A percentile compares a stretch with the other conserved stretches of the same genome.
These are phyloP conservation scores for Zygogramma bicolorata DNA, from an alignment of 2,888 invertebrate species.

Conservation along the genomic window DNA sequence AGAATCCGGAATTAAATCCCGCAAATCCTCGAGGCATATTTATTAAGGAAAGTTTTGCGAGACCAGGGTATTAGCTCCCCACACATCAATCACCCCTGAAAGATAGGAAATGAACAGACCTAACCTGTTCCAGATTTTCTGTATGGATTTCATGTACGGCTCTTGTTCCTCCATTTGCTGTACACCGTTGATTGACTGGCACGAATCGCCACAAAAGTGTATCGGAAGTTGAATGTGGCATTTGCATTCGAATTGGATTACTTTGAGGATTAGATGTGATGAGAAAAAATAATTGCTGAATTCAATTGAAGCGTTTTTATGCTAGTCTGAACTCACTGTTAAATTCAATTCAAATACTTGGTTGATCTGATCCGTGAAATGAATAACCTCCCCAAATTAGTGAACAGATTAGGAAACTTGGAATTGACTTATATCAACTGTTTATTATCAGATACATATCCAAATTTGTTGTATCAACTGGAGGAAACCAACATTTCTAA, in stretches of 20 bases:
- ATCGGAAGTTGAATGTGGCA: slow-evolving; percentile 13
- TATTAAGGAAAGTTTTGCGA: slow-evolving; percentile 52
- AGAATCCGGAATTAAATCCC: slow-evolving; percentile 20
- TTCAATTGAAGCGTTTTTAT: no score
- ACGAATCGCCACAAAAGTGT: slow-evolving; percentile 44
- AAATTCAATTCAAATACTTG: no score
- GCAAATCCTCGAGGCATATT: slow-evolving; percentile 53
- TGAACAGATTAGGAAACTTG: no score
- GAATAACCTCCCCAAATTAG: no score
- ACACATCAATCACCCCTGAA: slow-evolving; percentile 66
- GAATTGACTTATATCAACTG: no score
- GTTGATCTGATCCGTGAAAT: no score
- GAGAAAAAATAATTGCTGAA: no score
- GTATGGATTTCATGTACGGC: slow-evolving; percentile 56
- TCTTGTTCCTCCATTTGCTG: slow-evolving; percentile 53
- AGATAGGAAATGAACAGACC: slow-evolving; percentile 68
- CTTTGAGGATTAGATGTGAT: not conserved
- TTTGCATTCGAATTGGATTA: slow-evolving; percentile 20
- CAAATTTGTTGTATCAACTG: no score
- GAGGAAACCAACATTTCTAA: no score
- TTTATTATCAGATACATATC: no score
- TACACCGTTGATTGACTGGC: slow-evolving; percentile 56
- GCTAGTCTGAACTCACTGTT: no score
- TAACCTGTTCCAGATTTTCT: slow-evolving; percentile 62
- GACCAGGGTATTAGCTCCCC: slow-evolving; percentile 50